A percentile compares a stretch with the other conserved stretches of the same genome.
Conservation (phyloP, 2,888 invertebrate species). For the Globia sparganii region DNA sequence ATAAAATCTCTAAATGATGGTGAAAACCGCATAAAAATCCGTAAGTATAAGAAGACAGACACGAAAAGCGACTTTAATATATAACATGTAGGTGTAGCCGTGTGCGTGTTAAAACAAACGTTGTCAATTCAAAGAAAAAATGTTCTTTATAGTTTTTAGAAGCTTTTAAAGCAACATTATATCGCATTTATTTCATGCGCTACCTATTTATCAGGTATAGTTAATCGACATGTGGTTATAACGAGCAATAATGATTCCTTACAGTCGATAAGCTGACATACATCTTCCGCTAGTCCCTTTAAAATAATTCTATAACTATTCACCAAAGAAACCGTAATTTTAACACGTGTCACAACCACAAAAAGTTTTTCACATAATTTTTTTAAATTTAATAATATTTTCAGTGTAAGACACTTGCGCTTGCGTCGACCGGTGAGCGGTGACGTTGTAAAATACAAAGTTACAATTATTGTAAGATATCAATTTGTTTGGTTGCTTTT, state of each 20-base stretch:
- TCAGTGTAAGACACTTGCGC: constrained; percentile 14
- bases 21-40: neutral
- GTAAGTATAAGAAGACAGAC: neutral
- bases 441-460: neutral
- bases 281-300: neutral
- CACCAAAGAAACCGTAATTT: constrained; percentile 5
- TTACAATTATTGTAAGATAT: neutral
- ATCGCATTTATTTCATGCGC: neutral
- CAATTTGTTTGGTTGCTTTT: constrained; percentile 3
- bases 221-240: neutral
- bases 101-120: neutral
- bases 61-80: neutral
- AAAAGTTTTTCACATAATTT: neutral
- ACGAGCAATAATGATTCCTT: neutral
- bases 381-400: neutral
- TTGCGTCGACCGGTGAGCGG: neutral
- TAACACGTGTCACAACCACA: neutral
- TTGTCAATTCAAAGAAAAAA: neutral
- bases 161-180: neutral
- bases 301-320: neutral
- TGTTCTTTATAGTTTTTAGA: neutral
- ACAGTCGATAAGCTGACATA: constrained; percentile 31
- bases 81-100: neutral
- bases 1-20: neutral
- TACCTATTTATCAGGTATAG: neutral